Percentiles rank a stretch among this genome's conserved stretches.
Conservation (phyloP, 2,888 invertebrate genomes). For the Disparrhopalites patrizii region DNA sequence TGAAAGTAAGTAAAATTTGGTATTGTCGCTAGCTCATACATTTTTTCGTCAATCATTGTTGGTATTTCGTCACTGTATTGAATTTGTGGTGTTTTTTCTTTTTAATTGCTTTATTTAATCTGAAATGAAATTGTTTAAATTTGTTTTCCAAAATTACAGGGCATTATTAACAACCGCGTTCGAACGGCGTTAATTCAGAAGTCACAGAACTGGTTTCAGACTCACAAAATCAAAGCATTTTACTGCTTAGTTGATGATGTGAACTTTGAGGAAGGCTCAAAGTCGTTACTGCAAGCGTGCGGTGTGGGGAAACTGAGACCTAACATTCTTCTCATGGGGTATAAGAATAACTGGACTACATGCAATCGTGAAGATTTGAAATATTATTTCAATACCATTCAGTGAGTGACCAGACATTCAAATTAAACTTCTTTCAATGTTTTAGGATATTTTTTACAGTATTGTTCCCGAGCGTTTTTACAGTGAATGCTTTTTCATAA, state of each 20-base stretch:
- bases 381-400: conserved; percentile 59
- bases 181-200: conserved; percentile 36
- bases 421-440: too few species aligned
- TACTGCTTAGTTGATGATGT: conserved; percentile 52
- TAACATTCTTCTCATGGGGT: conserved; percentile 59
- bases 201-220: conserved; percentile 53
- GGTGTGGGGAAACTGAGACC: conserved; percentile 59
- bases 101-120: not conserved
- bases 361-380: conserved; percentile 53
- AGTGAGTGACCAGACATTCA: conserved; percentile 52
- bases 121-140: not conserved
- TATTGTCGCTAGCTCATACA: not conserved
- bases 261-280: conserved; percentile 46
- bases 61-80: not conserved
- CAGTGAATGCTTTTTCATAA: too few species aligned
- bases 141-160: conserved; percentile 28
- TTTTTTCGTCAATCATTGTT: not conserved
- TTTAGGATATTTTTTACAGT: too few species aligned
- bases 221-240: conserved; percentile 57
- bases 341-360: conserved; percentile 57
- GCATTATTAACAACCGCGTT: conserved; percentile 38
- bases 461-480: too few species aligned
- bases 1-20: conserved; percentile 34
- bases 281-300: conserved; percentile 53
- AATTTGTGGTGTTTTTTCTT: not conserved